Conservation (phyloP, 1,140 invertebrate genomes). For the Bemisia tabaci region DNA sequence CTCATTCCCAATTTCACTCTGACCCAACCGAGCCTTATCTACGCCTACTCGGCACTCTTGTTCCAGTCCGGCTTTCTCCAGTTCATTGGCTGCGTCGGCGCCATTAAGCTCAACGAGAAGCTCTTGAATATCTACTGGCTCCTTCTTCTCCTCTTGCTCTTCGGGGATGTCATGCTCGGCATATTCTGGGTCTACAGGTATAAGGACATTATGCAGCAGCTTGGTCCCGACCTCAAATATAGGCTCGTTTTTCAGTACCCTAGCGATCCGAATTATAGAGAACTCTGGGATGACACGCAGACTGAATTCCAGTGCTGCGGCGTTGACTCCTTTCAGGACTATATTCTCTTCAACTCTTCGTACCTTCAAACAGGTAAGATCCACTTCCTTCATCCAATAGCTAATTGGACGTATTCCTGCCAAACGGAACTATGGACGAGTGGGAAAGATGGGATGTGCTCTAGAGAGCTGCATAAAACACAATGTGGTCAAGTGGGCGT, state of each 20-base stretch:
- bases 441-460: no score
- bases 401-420: conserved; percentile 4
- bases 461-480: no score
- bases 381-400: conserved; percentile 2
- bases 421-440: no score
- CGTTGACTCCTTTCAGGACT: conserved; percentile 52
- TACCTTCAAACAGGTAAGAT: not conserved
- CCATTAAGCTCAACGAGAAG: conserved; percentile 58
- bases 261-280: conserved; percentile 44
- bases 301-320: conserved; percentile 64
- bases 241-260: conserved; percentile 49
- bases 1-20: conserved; percentile 56
- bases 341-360: conserved; percentile 24
- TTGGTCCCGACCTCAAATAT: conserved; percentile 48
- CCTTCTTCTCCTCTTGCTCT: conserved; percentile 58
- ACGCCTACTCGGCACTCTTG: conserved; percentile 64
- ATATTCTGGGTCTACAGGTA: conserved; percentile 77
- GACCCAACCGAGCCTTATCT: conserved; percentile 61
- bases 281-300: conserved; percentile 68
- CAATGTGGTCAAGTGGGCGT: no score
- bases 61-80: conserved; percentile 44
- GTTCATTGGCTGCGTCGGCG: conserved; percentile 59
- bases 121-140: conserved; percentile 74
- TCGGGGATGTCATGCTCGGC: conserved; percentile 69
- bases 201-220: conserved; percentile 53